Evolutionary conservation across 2,888 invertebrate species (phyloP).

Genomic region (Apodemia mormo): DNA sequence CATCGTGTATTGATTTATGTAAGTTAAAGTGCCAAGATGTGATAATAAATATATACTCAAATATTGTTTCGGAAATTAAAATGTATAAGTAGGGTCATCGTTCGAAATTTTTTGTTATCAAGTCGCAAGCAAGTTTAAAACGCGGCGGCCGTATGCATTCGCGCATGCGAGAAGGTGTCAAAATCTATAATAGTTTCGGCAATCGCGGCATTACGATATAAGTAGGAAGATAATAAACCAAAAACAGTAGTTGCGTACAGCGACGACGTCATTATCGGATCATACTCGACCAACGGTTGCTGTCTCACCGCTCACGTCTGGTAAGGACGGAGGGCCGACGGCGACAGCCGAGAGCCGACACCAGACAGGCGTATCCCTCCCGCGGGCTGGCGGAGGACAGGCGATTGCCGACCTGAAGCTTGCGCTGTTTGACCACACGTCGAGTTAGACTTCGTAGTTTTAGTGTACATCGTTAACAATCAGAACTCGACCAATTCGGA

Average conservation of each 20-base stretch:
- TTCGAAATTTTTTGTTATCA: constrained; percentile 70
- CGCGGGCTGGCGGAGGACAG: constrained; percentile 69
- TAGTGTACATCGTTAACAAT: constrained; percentile 66
- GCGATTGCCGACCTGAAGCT: constrained; percentile 67
- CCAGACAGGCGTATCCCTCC: constrained; percentile 65
- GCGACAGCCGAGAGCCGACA: constrained; percentile 13
- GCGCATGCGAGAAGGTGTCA: constrained; percentile 80
- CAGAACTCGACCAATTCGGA: constrained; percentile 22
- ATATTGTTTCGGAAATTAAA: constrained; percentile 47
- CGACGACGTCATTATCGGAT: constrained; percentile 54
- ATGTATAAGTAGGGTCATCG: constrained; percentile 65
- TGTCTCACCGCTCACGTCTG: constrained; percentile 45
- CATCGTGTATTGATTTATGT: constrained; percentile 79
- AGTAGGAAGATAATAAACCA: constrained; percentile 50
- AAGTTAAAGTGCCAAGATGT: constrained; percentile 52
- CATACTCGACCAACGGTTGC: constrained; percentile 50
- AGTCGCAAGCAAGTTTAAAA: constrained; percentile 75
- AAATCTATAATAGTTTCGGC: constrained; percentile 77
- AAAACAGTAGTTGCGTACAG: constrained; percentile 47
- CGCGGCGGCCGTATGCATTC: constrained; percentile 79
- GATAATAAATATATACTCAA: constrained; percentile 46
- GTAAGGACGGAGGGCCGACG: constrained; percentile 54
- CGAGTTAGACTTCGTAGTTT: constrained; percentile 51
- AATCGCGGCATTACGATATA: constrained; percentile 64
- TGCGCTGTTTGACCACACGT: constrained; percentile 72